Evolutionary conservation across 2,797 vertebrate genomes (phyloP).

Genomic region (Eulemur coronatus): DNA sequence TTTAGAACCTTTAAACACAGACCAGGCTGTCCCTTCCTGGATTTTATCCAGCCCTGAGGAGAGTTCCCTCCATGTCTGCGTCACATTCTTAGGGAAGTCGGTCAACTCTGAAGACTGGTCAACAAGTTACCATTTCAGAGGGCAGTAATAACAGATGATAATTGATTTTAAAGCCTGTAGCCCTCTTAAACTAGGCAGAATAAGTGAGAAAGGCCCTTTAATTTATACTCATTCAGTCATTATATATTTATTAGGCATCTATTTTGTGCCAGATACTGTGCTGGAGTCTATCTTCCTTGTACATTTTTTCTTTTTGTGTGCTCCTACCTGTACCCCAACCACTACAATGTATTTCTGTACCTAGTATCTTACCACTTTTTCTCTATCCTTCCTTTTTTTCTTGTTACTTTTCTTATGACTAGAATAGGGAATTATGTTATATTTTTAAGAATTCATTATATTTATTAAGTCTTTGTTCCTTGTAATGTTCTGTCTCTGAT

Average conservation of each 20-base stretch:
- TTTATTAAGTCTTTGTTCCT: background rate
- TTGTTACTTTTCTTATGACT: background rate
- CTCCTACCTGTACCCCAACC: background rate
- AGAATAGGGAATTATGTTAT: background rate
- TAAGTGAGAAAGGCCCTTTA: background rate
- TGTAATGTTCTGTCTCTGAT: background rate
- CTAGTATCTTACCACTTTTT: background rate
- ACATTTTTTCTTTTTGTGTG: background rate
- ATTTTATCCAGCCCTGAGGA: background rate
- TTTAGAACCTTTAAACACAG: background rate
- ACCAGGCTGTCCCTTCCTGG: background rate
- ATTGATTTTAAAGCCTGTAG: background rate
- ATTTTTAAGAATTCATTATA: background rate
- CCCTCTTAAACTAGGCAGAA: background rate
- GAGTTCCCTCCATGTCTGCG: background rate
- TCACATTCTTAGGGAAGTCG: background rate
- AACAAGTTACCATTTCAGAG: background rate
- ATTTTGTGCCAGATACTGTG: background rate
- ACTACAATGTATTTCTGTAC: background rate
- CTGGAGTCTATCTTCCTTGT: background rate
- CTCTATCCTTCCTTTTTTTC: background rate
- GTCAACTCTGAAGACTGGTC: background rate
- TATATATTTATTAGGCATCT: background rate
- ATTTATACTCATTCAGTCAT: background rate
- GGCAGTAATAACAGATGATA: background rate